phyloP scores from a whole-genome alignment of 2,113 vertebrate species.

The Nothocercus julius region DNA sequence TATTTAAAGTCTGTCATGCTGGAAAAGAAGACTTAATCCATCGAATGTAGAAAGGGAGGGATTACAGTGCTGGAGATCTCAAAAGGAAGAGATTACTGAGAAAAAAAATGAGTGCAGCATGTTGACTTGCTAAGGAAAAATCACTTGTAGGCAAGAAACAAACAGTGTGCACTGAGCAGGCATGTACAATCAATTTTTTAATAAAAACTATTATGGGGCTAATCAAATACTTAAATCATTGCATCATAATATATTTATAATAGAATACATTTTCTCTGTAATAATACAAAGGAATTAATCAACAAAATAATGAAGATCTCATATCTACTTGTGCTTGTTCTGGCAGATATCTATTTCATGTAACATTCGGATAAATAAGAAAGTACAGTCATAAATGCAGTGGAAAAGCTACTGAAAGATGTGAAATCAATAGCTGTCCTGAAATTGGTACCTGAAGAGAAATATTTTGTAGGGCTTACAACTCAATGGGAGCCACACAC shows the following conservation, averaged over 20 bases:
- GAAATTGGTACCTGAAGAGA: constrained; percentile 25
- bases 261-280: constrained; percentile 1
- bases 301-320: constrained; percentile 17
- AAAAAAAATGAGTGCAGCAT: background rate
- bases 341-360: constrained; percentile 31
- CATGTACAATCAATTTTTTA: background rate
- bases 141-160: constrained; percentile 18
- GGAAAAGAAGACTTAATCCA: constrained; percentile 68
- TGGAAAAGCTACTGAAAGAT: constrained; percentile 22
- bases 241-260: constrained; percentile 16
- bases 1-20: constrained; percentile 63
- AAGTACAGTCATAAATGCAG: constrained; percentile 22
- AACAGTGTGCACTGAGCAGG: background rate
- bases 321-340: constrained; percentile 5
- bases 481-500: background rate
- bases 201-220: background rate
- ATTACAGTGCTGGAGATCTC: constrained; percentile 53
- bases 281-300: constrained; percentile 15
- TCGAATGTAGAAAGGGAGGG: constrained; percentile 47
- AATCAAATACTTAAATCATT: constrained; percentile 14
- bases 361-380: constrained; percentile 46
- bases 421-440: constrained; percentile 55
- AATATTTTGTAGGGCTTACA: constrained; percentile 38
- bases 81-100: constrained; percentile 40
- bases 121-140: constrained; percentile 33